Conservation (phyloP, 2,113 vertebrate species). For the Tragulus kanchil region DNA sequence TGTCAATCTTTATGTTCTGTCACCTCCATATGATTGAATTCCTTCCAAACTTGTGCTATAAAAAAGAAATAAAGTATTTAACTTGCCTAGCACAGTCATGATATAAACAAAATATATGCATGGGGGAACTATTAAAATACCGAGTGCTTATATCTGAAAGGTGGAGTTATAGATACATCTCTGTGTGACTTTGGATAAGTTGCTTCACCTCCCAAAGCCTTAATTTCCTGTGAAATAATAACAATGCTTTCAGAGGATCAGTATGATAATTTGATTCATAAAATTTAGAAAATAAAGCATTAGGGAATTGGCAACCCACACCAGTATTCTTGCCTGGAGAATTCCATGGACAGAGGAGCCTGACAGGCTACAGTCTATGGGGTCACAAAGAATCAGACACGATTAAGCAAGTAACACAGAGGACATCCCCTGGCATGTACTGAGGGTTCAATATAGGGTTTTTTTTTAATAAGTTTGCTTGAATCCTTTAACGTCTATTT, state of each 20-base stretch:
- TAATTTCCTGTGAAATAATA: background rate
- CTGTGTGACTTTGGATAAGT: background rate
- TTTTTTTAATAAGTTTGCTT: no score
- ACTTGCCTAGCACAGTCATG: background rate
- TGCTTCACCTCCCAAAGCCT: background rate
- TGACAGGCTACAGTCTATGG: no score
- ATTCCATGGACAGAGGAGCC: no score
- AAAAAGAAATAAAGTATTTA: background rate
- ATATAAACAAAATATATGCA: background rate
- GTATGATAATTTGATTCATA: constrained; percentile 22
- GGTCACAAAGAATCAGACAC: no score
- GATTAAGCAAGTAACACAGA: no score
- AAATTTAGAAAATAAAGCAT: background rate
- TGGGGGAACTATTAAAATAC: background rate
- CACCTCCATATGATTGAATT: background rate
- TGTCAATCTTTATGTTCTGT: background rate
- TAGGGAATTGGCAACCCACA: background rate
- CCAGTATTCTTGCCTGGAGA: no score
- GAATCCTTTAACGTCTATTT: no score
- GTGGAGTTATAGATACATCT: background rate
- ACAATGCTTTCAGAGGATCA: background rate
- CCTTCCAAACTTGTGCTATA: background rate
- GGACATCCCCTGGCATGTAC: background rate
- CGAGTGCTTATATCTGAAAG: background rate
- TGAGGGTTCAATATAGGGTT: background rate